Evolutionary conservation across 2,888 invertebrate species (phyloP), one percentile per base, ranked within the genome.

Genomic region (Cephonodes hylas): DNA sequence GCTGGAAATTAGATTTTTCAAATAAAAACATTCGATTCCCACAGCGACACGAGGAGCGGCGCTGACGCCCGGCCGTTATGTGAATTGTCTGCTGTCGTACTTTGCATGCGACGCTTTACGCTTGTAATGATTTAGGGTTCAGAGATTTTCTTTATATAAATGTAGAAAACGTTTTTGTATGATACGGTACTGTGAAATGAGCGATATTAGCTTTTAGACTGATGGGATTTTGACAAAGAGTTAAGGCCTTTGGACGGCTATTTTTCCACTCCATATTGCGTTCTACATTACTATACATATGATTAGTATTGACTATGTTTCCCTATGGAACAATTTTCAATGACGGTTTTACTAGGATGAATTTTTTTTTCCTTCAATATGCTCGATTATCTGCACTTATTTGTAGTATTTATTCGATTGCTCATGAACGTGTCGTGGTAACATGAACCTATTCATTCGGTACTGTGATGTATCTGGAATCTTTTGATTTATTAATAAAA

Each of bases 1-100:
- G 53, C 27, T 27, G 70, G 75, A 71, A 80, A 82, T 80, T 79
- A 72, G 74, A 75, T 74, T 73, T 76, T 81, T 80, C 69, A 77
- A 79, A 77, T 77, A 61, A 53, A 53, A 53, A 8, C 15, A 53
- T 31, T 53, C 53, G 10, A 53, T 53, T 53, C 31, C 53, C 31
- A 31, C 53, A 53, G 31, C 53, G 18, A 27, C 53, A 20, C 18
- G 31, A 53, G 13, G 8, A 31, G 4, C n/a, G 53, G 27, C 10
- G 15, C 38, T 58, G 58, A 31, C 68, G 67, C 68, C 71, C 56
- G 65, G 69, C 62, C 66, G 66, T 70, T 68, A 67, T 66, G 70
- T 66, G 59, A 53, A 70, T 66, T 68, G 68, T 67, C 71, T 72
- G 74, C 65, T 73, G 77, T 74, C 70, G 68, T 61, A 56, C 60